Percentiles rank a stretch among this genome's conserved stretches.
Conservation (phyloP, 2,888 invertebrate species). For the Napeogenes inachia region DNA sequence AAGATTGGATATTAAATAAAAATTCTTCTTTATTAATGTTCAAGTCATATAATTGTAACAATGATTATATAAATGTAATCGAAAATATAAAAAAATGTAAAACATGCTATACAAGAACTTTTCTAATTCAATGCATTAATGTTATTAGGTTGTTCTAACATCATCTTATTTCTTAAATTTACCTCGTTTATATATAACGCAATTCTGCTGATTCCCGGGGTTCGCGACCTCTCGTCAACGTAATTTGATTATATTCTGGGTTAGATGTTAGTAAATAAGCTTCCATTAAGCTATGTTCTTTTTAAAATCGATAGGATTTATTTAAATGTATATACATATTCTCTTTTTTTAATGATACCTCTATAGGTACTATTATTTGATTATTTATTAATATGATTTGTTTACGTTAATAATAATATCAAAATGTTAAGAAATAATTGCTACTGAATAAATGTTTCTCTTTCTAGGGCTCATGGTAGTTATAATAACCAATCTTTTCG, state of each 20-base stretch:
- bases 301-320: conserved; percentile 13
- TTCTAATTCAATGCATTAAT: conserved; percentile 70
- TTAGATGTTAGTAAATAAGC: conserved; percentile 24
- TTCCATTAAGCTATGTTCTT: conserved; percentile 10
- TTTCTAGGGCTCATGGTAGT: background rate
- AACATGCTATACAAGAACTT: conserved; percentile 34
- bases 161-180: conserved; percentile 56
- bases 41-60: background rate
- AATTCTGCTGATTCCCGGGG: conserved; percentile 24
- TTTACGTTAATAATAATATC: no score
- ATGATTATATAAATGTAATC: background rate
- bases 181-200: conserved; percentile 34
- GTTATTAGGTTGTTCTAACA: conserved; percentile 64
- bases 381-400: no score
- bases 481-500: background rate
- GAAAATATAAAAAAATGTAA: conserved; percentile 12
- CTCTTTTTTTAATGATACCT: background rate
- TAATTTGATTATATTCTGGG: conserved; percentile 30
- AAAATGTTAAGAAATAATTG: no score
- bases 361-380: background rate
- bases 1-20: background rate
- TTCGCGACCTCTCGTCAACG: conserved; percentile 29
- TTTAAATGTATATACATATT: background rate
- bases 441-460: no score
- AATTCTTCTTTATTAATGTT: background rate